Conservation (phyloP, 2,888 invertebrate genomes). For the Tetragonisca angustula region DNA sequence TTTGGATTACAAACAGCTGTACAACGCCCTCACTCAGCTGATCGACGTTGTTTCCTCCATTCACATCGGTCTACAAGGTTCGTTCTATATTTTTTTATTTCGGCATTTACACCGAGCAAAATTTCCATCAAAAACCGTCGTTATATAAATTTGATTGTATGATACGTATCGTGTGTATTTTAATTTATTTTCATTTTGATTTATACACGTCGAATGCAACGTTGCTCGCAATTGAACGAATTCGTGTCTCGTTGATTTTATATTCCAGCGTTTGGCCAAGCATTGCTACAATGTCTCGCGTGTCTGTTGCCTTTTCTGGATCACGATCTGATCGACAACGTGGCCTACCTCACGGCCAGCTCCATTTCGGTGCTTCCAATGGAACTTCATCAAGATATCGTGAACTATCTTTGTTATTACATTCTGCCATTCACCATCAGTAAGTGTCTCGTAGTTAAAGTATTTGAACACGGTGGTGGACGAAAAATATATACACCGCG, state of each 20-base stretch:
- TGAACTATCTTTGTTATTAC: constrained; percentile 97
- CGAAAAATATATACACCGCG: too few relatives aligned
- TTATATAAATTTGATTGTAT: too few relatives aligned
- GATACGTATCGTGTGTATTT: too few relatives aligned
- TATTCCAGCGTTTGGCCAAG: constrained; percentile 93
- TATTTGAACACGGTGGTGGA: too few relatives aligned
- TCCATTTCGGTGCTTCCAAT: constrained; percentile 96
- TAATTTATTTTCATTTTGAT: too few relatives aligned
- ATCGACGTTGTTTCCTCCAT: constrained; percentile 97
- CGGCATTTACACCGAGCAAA: too few relatives aligned
- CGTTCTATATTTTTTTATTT: neutral
- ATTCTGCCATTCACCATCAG: constrained; percentile 98
- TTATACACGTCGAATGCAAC: too few relatives aligned
- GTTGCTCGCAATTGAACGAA: neutral
- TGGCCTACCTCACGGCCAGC: constrained; percentile 97
- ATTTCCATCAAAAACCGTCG: too few relatives aligned
- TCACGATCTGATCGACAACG: constrained; percentile 96
- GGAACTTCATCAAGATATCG: constrained; percentile 96
- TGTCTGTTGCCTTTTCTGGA: constrained; percentile 98
- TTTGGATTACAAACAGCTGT: constrained; percentile 98
- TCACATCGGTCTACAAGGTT: constrained; percentile 94
- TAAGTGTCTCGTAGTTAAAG: constrained; percentile 84
- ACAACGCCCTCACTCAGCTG: constrained; percentile 94
- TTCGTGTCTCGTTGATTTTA: constrained; percentile 69
- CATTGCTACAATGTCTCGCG: constrained; percentile 96